These are phyloP conservation scores for Rhinopomastus cyanomelas DNA, from an alignment of 2,113 vertebrate genomes.

Conservation along the genomic window DNA sequence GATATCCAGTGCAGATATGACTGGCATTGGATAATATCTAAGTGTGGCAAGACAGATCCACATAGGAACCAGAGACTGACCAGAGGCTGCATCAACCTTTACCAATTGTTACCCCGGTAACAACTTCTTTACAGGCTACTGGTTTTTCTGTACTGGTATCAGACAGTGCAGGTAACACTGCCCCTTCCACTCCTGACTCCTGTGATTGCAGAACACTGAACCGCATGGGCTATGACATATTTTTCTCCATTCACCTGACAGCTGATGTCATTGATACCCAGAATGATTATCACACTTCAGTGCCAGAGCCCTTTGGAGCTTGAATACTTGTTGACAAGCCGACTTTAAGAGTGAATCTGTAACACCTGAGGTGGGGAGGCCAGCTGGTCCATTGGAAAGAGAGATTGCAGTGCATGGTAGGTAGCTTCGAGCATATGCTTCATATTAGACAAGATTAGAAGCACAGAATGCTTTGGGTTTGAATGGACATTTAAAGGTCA, in stretches of 20 bases:
- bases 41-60: neutral
- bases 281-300: neutral
- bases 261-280: neutral
- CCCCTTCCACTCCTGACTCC: neutral
- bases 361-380: neutral
- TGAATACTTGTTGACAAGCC: neutral
- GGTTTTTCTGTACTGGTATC: neutral
- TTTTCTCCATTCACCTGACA: conserved; percentile 1
- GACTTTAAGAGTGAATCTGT: neutral
- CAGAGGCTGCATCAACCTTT: neutral
- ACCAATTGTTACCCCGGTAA: neutral
- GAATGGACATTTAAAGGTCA: neutral
- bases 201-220: neutral
- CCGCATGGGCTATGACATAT: neutral
- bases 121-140: neutral
- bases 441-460: neutral
- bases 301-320: neutral
- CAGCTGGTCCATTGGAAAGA: neutral
- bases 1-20: fast-evolving
- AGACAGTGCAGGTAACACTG: neutral
- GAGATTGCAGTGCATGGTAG: neutral
- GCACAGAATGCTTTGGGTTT: neutral
- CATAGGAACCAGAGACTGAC: neutral
- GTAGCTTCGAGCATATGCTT: neutral
- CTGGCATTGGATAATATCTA: neutral